Conservation (phyloP, 2,113 vertebrate species). For the Martes martes region DNA sequence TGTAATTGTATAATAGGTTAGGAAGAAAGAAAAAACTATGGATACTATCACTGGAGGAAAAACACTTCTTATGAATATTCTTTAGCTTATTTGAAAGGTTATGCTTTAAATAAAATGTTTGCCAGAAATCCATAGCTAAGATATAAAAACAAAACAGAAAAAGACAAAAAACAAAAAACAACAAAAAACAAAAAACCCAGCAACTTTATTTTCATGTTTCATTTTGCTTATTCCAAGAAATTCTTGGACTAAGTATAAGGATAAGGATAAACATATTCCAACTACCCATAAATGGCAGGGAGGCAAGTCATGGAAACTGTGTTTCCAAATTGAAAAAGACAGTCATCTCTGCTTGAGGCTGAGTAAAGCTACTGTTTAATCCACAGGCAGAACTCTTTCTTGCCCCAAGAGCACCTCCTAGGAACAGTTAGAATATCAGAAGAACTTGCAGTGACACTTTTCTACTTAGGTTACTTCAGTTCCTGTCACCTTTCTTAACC, state of each 20-base stretch:
- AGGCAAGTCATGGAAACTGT: slow-evolving; percentile 29
- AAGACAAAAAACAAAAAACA: not conserved
- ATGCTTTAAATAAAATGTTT: not conserved
- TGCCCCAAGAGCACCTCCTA: not conserved
- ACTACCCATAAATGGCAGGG: not conserved
- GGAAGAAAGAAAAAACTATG: not conserved
- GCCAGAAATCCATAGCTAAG: not conserved
- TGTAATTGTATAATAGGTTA: not conserved
- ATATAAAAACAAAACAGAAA: not conserved
- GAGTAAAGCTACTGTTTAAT: not conserved
- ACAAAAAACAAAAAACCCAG: no score
- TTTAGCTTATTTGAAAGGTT: not conserved
- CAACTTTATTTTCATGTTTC: not conserved
- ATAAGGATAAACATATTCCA: not conserved
- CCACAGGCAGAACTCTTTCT: slow-evolving; percentile 18
- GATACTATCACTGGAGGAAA: not conserved
- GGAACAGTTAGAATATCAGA: not conserved
- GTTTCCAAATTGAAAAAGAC: slow-evolving; percentile 25
- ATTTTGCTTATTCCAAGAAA: not conserved
- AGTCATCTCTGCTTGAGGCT: not conserved
- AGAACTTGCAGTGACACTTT: slow-evolving; percentile 43
- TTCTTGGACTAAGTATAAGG: not conserved
- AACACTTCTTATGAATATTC: not conserved
- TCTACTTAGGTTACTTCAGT: not conserved
- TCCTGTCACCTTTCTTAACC: not conserved